These are phyloP conservation scores for Pangasius larnaudii DNA, from an alignment of 2,797 vertebrate genomes.

Conservation along the genomic window DNA sequence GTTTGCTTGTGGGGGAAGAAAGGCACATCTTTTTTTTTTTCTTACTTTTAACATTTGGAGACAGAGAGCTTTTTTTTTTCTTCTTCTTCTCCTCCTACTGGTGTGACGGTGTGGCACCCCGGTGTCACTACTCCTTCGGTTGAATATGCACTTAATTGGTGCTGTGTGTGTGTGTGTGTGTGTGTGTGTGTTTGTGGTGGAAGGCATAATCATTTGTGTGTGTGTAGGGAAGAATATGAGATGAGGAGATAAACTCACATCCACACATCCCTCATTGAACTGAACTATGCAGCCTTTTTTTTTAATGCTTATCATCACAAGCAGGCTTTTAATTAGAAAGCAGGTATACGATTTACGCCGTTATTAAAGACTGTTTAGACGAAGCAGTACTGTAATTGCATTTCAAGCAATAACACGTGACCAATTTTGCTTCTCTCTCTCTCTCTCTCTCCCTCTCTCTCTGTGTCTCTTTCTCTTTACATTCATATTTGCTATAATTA, in stretches of 20 bases:
- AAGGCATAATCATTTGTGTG: slow-evolving; percentile 30
- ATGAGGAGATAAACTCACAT: slow-evolving; percentile 53
- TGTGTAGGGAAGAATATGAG: slow-evolving; percentile 48
- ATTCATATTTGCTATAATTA: neutral
- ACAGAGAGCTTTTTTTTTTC: slow-evolving; percentile 19
- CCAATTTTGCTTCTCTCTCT: neutral
- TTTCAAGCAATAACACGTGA: slow-evolving; percentile 47
- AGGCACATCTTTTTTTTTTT: slow-evolving; percentile 37
- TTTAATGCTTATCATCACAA: slow-evolving; percentile 53
- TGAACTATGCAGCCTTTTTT: slow-evolving; percentile 41
- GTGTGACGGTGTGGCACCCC: slow-evolving; percentile 51
- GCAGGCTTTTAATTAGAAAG: slow-evolving; percentile 60
- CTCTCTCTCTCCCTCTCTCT: neutral
- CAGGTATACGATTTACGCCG: slow-evolving; percentile 57
- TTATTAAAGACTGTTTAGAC: slow-evolving; percentile 59
- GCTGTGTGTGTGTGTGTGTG: slow-evolving; percentile 46
- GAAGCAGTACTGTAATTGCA: slow-evolving; percentile 51
- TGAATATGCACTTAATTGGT: slow-evolving; percentile 59
- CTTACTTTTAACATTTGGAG: slow-evolving; percentile 44
- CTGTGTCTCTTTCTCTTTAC: neutral
- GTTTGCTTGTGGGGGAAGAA: slow-evolving; percentile 28
- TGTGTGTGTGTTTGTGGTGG: slow-evolving; percentile 37
- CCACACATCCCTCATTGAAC: slow-evolving; percentile 52
- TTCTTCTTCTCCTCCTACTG: slow-evolving; percentile 36
- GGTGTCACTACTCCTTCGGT: slow-evolving; percentile 50